Conservation (phyloP, 1,140 invertebrate species). For the Achroia grisella region DNA sequence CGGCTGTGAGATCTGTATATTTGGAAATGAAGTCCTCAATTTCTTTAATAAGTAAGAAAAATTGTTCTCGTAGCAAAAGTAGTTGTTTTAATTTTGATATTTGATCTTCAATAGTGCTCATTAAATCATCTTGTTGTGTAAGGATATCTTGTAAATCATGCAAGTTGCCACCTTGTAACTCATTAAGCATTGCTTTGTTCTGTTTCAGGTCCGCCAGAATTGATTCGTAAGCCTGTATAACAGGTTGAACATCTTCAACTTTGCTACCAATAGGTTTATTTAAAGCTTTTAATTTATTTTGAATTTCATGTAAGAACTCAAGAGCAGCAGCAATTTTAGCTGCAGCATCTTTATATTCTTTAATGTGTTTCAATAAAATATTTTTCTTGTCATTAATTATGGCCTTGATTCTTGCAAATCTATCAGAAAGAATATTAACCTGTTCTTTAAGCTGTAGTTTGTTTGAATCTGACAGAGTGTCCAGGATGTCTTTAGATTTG, state of each 20-base stretch:
- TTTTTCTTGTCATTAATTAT: constrained; percentile 85
- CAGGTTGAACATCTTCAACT: constrained; percentile 87
- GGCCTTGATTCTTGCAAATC: constrained; percentile 81
- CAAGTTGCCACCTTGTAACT: constrained; percentile 82
- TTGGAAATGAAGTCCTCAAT: constrained; percentile 91
- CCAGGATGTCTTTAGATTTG: constrained; percentile 85
- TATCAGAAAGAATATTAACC: constrained; percentile 84
- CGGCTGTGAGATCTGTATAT: constrained; percentile 88
- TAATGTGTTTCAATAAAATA: constrained; percentile 82
- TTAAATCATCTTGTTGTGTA: constrained; percentile 88
- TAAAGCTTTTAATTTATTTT: constrained; percentile 86
- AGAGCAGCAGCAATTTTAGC: constrained; percentile 85
- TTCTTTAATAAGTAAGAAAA: constrained; percentile 87
- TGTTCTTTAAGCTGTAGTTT: constrained; percentile 86
- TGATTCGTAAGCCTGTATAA: constrained; percentile 85
- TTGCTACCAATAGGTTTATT: constrained; percentile 89
- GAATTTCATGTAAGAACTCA: constrained; percentile 86
- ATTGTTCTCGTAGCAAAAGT: constrained; percentile 88
- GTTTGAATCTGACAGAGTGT: constrained; percentile 88
- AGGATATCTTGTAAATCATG: constrained; percentile 86
- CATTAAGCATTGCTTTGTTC: constrained; percentile 85
- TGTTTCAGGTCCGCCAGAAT: constrained; percentile 86
- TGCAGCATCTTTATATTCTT: constrained; percentile 85
- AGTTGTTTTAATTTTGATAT: constrained; percentile 85
- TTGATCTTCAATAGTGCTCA: constrained; percentile 87